Conservation (phyloP, 2,113 vertebrate genomes). For the Toxotes jaculatrix region DNA sequence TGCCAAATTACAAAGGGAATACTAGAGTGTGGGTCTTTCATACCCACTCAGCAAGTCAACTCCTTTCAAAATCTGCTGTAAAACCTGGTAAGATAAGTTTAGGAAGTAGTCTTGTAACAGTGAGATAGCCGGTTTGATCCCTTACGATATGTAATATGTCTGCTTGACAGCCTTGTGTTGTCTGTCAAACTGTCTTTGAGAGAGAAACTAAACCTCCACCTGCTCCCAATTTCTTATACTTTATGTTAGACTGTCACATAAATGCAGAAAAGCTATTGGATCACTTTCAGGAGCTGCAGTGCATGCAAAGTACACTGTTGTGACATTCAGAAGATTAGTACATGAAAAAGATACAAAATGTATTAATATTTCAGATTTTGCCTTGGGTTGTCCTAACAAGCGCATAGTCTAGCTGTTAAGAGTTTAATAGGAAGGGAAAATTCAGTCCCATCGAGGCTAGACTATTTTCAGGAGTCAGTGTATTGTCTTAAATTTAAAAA, state of each 20-base stretch:
- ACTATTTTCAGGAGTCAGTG: slow-evolving; percentile 28
- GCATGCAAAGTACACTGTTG: slow-evolving; percentile 24
- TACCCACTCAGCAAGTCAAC: slow-evolving; percentile 29
- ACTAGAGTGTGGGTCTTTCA: slow-evolving; percentile 29
- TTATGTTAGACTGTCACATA: slow-evolving; percentile 28
- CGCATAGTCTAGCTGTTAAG: slow-evolving; percentile 29
- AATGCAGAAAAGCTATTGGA: not conserved
- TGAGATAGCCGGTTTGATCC: slow-evolving; percentile 42
- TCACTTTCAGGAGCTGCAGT: not conserved
- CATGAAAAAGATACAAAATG: slow-evolving; percentile 36
- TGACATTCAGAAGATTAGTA: slow-evolving; percentile 23
- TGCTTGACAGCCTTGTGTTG: slow-evolving; percentile 41
- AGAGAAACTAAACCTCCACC: slow-evolving; percentile 31
- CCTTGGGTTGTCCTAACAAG: slow-evolving; percentile 44
- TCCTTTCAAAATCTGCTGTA: slow-evolving; percentile 17
- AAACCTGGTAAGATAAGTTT: slow-evolving; percentile 35
- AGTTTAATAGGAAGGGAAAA: slow-evolving; percentile 55
- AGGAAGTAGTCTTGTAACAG: slow-evolving; percentile 26
- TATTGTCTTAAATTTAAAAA: slow-evolving; percentile 28
- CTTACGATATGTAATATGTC: slow-evolving; percentile 18
- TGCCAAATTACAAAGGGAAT: slow-evolving; percentile 58
- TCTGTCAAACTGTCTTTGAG: slow-evolving; percentile 35
- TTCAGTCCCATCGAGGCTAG: slow-evolving; percentile 23
- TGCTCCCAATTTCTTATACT: slow-evolving; percentile 14
- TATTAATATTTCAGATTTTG: slow-evolving; percentile 56